A percentile compares a stretch with the other conserved stretches of the same genome.
phyloP scores from a whole-genome alignment of 2,113 vertebrate species.

The Chelonoidis abingdonii region DNA sequence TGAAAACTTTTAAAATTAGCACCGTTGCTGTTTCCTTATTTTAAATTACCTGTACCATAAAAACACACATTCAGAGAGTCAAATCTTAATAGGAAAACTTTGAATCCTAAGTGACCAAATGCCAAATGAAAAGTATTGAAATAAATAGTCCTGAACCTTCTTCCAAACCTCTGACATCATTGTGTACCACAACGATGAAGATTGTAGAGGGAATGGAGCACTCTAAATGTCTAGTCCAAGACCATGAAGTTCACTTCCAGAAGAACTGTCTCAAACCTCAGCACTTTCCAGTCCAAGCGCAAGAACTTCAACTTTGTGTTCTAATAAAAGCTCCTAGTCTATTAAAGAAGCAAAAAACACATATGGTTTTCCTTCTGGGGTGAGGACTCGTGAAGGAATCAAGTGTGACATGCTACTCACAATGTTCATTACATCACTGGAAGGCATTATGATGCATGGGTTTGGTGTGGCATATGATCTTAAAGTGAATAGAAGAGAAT shows the following conservation, averaged over 20 bases:
- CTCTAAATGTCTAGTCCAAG: no score
- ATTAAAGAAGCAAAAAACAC: background rate
- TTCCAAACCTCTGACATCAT: background rate
- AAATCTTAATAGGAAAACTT: background rate
- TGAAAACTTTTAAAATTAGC: background rate
- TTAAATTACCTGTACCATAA: background rate
- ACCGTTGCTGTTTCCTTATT: background rate
- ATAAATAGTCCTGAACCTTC: background rate
- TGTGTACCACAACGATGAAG: background rate
- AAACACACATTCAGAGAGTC: background rate
- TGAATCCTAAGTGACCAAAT: background rate
- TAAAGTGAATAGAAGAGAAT: background rate
- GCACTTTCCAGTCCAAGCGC: background rate
- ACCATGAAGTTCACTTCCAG: background rate
- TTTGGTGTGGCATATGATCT: background rate
- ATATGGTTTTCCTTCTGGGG: background rate
- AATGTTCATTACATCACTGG: accelerated
- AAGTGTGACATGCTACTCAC: background rate
- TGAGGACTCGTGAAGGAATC: background rate
- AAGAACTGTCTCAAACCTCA: background rate
- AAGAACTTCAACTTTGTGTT: background rate
- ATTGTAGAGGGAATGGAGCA: background rate
- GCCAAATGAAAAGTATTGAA: background rate
- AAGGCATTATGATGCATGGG: background rate
- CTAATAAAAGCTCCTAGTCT: background rate